Conservation (phyloP, 2,113 vertebrate species). For the Sinocyclocheilus anshuiensis region DNA sequence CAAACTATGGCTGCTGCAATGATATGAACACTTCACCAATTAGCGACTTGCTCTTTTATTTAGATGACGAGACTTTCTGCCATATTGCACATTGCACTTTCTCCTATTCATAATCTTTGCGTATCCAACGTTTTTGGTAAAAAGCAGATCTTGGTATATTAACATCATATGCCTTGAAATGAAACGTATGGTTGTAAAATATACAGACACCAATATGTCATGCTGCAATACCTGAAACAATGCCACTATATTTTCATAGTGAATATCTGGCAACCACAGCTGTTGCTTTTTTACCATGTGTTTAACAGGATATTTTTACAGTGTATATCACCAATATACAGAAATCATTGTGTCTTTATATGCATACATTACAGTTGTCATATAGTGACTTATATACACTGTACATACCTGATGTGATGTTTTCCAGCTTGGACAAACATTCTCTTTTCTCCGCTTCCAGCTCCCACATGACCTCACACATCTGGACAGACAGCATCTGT, state of each 20-base stretch:
- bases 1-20: not conserved
- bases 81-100: not conserved
- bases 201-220: not conserved
- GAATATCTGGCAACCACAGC: not conserved
- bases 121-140: not conserved
- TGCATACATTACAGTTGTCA: not conserved
- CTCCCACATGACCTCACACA: conserved; percentile 53
- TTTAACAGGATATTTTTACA: not conserved
- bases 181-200: too few relatives aligned
- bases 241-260: not conserved
- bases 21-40: not conserved
- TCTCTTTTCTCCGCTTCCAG: conserved; percentile 53
- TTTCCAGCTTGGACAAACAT: conserved; percentile 51
- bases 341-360: not conserved
- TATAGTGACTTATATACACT: conserved; percentile 8
- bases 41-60: not conserved
- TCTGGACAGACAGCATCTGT: conserved; percentile 52
- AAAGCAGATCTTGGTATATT: not conserved
- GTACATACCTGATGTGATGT: conserved; percentile 57
- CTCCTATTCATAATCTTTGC: too few relatives aligned
- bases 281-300: not conserved
- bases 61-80: not conserved
- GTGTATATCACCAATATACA: not conserved
- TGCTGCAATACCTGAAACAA: not conserved
- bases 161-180: too few relatives aligned